Conservation (phyloP, 2,888 invertebrate species). For the Cosmopolites sordidus region DNA sequence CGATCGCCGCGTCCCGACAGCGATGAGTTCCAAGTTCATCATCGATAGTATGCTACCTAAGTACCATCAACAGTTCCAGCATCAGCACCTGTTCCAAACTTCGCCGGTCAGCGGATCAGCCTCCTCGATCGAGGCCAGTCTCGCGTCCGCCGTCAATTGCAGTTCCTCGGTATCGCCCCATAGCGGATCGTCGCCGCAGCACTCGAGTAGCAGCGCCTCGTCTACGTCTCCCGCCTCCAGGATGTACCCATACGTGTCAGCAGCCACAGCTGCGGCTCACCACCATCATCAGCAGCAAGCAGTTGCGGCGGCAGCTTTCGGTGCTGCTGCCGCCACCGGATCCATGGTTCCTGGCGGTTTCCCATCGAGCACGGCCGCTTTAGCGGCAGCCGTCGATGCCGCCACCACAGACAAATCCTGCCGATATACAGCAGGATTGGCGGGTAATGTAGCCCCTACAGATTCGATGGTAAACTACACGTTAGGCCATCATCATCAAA, state of each 20-base stretch:
- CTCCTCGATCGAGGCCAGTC: constrained; percentile 68
- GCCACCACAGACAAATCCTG: constrained; percentile 74
- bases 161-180: constrained; percentile 56
- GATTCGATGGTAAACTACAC: constrained; percentile 81
- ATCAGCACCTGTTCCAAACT: constrained; percentile 60
- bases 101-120: constrained; percentile 48
- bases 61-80: constrained; percentile 79
- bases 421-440: constrained; percentile 67
- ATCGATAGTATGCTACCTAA: constrained; percentile 97
- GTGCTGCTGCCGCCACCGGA: constrained; percentile 64
- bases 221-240: constrained; percentile 64
- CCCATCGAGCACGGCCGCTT: constrained; percentile 52
- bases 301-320: constrained; percentile 57
- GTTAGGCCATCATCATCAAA: constrained; percentile 70
- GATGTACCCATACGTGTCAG: constrained; percentile 91
- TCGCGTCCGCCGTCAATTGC: constrained; percentile 60
- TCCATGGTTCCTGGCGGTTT: constrained; percentile 61
- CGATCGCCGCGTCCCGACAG: constrained; percentile 42
- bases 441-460: constrained; percentile 59
- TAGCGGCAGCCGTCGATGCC: constrained; percentile 63
- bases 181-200: constrained; percentile 67
- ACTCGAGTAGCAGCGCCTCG: constrained; percentile 55
- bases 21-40: constrained; percentile 96
- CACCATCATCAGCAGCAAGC: constrained; percentile 67
- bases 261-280: constrained; percentile 60